A percentile compares a stretch with the other conserved stretches of the same genome.
These are phyloP conservation scores for Chrysotoxum bicinctum DNA, from an alignment of 2,888 invertebrate species.

Conservation along the genomic window DNA sequence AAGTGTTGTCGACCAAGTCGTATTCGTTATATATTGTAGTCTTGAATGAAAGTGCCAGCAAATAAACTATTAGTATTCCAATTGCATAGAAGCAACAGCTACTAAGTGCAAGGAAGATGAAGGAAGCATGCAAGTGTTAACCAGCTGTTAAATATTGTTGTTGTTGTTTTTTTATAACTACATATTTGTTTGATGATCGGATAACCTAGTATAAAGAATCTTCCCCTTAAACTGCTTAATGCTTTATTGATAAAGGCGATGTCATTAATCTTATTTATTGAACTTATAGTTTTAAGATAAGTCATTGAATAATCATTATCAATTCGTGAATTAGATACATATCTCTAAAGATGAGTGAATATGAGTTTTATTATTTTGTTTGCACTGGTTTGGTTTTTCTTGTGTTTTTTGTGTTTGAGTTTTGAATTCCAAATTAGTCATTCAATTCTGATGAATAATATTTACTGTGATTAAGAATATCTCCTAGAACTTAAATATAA, in stretches of 20 bases:
- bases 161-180: slow-evolving; percentile 10
- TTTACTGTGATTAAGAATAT: background rate
- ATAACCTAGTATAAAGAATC: slow-evolving; percentile 14
- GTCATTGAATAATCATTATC: background rate
- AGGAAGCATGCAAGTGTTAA: slow-evolving; percentile 30
- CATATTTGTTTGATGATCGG: slow-evolving; percentile 4
- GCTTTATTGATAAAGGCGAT: background rate
- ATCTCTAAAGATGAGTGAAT: background rate
- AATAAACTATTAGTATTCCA: slow-evolving; percentile 50
- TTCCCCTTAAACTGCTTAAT: background rate
- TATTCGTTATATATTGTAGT: background rate
- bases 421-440: background rate
- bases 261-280: background rate
- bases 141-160: slow-evolving; percentile 29
- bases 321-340: background rate
- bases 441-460: background rate
- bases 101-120: slow-evolving; percentile 20
- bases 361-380: background rate
- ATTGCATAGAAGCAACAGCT: slow-evolving; percentile 26
- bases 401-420: background rate
- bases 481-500: background rate
- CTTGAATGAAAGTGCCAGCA: background rate
- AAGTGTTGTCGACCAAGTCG: background rate
- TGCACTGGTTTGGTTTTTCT: background rate
- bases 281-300: background rate